Evolutionary conservation across 2,797 vertebrate genomes (phyloP).

Genomic region (Gadopsis marmoratus): DNA sequence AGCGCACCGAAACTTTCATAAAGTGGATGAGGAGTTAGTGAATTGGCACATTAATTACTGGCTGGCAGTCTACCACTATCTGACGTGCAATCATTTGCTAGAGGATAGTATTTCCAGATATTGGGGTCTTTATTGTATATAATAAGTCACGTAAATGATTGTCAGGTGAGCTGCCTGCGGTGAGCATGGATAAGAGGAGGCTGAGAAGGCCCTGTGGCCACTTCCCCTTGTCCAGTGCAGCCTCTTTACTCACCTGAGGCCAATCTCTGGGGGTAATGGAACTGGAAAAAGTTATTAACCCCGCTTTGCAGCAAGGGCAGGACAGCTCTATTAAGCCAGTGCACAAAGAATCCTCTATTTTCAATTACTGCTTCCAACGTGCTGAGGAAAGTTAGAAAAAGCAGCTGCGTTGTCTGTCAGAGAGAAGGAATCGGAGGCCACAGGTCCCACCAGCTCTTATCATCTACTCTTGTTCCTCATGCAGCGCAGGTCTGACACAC

Average conservation of each 20-base stretch:
- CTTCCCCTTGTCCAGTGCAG: conserved; percentile 70
- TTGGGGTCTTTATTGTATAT: conserved; percentile 40
- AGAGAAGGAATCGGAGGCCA: conserved; percentile 55
- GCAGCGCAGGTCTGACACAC: conserved; percentile 37
- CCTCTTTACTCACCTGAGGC: conserved; percentile 83
- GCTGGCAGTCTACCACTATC: conserved; percentile 46
- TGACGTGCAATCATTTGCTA: conserved; percentile 39
- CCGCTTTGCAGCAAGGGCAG: conserved; percentile 67
- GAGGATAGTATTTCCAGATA: conserved; percentile 29
- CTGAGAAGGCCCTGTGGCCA: conserved; percentile 51
- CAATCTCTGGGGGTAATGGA: conserved; percentile 85
- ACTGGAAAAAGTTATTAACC: conserved; percentile 87
- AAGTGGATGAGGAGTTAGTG: conserved; percentile 35
- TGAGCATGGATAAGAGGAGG: conserved; percentile 71
- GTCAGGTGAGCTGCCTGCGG: conserved; percentile 61
- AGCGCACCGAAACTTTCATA: not conserved
- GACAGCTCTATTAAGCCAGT: conserved; percentile 79
- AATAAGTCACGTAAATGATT: conserved; percentile 68
- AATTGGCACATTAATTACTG: conserved; percentile 55
- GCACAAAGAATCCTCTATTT: conserved; percentile 80
- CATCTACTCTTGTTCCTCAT: conserved; percentile 69
- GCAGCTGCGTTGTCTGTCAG: conserved; percentile 65
- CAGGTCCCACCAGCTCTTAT: conserved; percentile 74
- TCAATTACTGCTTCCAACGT: conserved; percentile 73
- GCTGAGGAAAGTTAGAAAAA: conserved; percentile 62